Evolutionary conservation across 2,888 invertebrate species (phyloP).

Genomic region (Linnaemya vulpina): DNA sequence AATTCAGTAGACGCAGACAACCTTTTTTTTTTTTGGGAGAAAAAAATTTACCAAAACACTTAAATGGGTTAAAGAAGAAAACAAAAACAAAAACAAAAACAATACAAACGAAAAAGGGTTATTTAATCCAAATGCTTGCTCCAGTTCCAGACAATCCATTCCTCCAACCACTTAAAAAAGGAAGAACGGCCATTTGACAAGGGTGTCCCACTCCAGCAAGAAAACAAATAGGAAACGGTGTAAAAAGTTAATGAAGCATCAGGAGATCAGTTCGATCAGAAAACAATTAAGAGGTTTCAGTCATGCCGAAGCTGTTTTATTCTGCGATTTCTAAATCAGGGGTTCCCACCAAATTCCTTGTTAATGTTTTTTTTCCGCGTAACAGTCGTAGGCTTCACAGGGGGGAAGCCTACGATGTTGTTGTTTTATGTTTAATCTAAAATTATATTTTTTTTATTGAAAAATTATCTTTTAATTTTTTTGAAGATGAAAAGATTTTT

Average conservation of each 20-base stretch:
- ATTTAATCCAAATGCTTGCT: conserved; percentile 35
- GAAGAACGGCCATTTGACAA: conserved; percentile 17
- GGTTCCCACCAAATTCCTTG: too few relatives aligned
- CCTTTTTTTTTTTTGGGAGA: background rate
- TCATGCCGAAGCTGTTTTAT: background rate
- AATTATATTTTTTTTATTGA: too few relatives aligned
- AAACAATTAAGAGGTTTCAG: background rate
- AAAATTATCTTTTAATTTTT: too few relatives aligned
- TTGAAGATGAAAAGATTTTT: too few relatives aligned
- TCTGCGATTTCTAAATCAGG: background rate
- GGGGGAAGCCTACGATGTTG: too few relatives aligned
- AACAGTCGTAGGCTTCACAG: too few relatives aligned
- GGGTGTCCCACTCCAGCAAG: conserved; percentile 25
- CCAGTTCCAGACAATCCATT: background rate
- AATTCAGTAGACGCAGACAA: conserved; percentile 39
- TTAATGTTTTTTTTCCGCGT: too few relatives aligned
- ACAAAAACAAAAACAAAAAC: background rate
- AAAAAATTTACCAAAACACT: conserved; percentile 24
- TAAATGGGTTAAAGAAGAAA: too few relatives aligned
- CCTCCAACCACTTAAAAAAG: background rate
- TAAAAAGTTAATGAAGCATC: conserved; percentile 4
- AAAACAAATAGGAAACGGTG: background rate
- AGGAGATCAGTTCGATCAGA: conserved; percentile 49
- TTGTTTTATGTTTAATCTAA: too few relatives aligned
- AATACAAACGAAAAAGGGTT: conserved; percentile 36